These are phyloP conservation scores for Pseudomyrmex dendroicus DNA, from an alignment of 1,140 invertebrate genomes.

Conservation along the genomic window DNA sequence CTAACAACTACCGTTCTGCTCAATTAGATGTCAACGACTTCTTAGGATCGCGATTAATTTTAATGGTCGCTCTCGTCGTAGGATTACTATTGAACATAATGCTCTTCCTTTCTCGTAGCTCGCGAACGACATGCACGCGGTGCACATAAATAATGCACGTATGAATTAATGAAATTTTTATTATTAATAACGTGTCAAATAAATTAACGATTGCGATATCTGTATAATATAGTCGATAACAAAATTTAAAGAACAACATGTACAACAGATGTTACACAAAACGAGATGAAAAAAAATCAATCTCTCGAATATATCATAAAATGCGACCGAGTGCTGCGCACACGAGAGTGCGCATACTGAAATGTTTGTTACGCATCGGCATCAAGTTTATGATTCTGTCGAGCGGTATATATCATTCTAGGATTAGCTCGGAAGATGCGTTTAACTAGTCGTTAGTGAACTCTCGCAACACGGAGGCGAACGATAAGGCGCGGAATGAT, in stretches of 20 bases:
- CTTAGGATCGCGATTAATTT: conserved; percentile 55
- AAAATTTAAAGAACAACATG: not conserved
- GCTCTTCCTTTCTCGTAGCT: not conserved
- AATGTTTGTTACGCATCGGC: not conserved
- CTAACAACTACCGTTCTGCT: conserved; percentile 40
- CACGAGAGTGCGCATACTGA: too few relatives aligned
- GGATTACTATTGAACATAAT: conserved; percentile 35
- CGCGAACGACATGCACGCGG: not conserved
- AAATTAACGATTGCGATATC: not conserved
- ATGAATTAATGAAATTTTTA: conserved; percentile 5
- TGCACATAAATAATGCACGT: not conserved
- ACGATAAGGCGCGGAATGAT: conserved; percentile 17
- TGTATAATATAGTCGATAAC: not conserved
- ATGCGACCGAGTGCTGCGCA: not conserved
- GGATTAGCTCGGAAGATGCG: conserved; percentile 17
- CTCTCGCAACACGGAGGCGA: not conserved
- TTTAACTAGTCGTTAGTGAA: conserved; percentile 28
- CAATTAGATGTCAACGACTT: conserved; percentile 59
- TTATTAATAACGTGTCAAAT: not conserved
- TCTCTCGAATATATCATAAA: not conserved
- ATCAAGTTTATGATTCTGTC: conserved; percentile 10
- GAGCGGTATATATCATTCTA: not conserved
- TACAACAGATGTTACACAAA: not conserved
- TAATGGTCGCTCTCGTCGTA: conserved; percentile 10
- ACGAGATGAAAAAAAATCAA: not conserved